Evolutionary conservation across 2,797 vertebrate species (phyloP), one percentile per base, ranked within the genome.

Genomic region (Artibeus jamaicensis): DNA sequence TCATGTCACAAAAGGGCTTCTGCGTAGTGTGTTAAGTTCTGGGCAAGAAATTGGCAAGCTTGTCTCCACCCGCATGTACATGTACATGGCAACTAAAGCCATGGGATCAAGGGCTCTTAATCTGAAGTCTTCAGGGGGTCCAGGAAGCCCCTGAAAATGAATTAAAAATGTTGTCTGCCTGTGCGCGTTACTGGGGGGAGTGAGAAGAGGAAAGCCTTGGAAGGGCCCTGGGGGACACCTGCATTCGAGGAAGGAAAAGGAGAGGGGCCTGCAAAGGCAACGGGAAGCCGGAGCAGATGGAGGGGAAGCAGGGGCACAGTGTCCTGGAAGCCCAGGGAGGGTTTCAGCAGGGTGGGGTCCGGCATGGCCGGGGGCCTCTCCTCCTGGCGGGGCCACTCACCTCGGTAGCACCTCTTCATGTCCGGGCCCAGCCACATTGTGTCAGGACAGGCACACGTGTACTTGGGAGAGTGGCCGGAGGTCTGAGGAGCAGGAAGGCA

Each of bases 401-500:
- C 99, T 97, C 98, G 97, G 77, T 99, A 99, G 90, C 99, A 99
- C 91, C 99, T 99, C 94, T 99, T 99, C 99, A 99, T 99, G 98
- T 99, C 99, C 0, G 99, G 99, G 32, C 99, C 99, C 96, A 99
- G 98, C 98, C 99, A 99, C 99, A 99, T 99, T 2, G 98, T 99
- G 78, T 99, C 99, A 2, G 99, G 99, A 98, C 99, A 99, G 97
- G 99, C 99, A 81, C 99, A 99, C 0, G 99, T 99, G 96, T 99
- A 99, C 97, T 99, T 99, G 76, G 99, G 99, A 37, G 99, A 99
- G 94, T 99, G 99, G 95, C 99, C 98, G 12, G 99, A 99, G 98
- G 99, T 99, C 98, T 99, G 99, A 37, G 99, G 99, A n/a, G 99
- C 99, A 97, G 99, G 99, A 95, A 99, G 99, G 97, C 99, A 99